Base-by-base conservation (phyloP, 1,140 invertebrate species). In the Theocolax elegans region DNA sequence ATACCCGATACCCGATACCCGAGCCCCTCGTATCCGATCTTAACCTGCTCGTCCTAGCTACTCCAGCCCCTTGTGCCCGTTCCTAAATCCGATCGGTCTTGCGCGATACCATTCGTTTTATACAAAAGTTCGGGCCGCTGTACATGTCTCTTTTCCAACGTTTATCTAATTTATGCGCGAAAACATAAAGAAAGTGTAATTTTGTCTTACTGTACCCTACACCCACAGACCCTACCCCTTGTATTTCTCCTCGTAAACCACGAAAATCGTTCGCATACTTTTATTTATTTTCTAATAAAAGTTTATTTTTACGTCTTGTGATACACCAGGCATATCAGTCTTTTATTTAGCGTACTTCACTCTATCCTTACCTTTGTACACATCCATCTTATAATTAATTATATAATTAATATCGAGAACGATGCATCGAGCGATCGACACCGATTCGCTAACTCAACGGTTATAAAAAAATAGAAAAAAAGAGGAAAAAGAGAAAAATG, bases 231-330 rank as follows among this genome's bases (percentile, higher is more conserved):
- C 58, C 67, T n/a, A n/a, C 19, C 56, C 44, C 44, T 64, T 53
- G 25, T 53, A 21, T 15, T 38, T 15, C 35, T n/a, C n/a, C n/a
- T n/a, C n/a, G 9, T 46, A 56, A 66, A 29, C 13, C 21, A 12
- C 31, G n/a, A 3, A 21, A 31, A 46, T 19, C 27, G 9, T 35
- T 21, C 25, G 15, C 49, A 77, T 59, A 78, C 78, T 81, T 85
- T 79, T 82, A 84, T 84, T 82, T 82, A 84, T 84, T 83, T 80
- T 83, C 71, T 76, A 84, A 84, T 84, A 85, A 84, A 84, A 82
- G 77, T 75, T 81, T 69, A 78, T 76, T 78, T 78, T 77, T 80
- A 80, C 75, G 77, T 81, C 77, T 84, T 81, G 80, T 81, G 79
- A 84, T 81, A 83, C 78, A 79, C 58, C 35, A 53, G 13, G 38